Evolutionary conservation across 2,797 vertebrate genomes (phyloP).

Genomic region (Knipowitschia caucasica): DNA sequence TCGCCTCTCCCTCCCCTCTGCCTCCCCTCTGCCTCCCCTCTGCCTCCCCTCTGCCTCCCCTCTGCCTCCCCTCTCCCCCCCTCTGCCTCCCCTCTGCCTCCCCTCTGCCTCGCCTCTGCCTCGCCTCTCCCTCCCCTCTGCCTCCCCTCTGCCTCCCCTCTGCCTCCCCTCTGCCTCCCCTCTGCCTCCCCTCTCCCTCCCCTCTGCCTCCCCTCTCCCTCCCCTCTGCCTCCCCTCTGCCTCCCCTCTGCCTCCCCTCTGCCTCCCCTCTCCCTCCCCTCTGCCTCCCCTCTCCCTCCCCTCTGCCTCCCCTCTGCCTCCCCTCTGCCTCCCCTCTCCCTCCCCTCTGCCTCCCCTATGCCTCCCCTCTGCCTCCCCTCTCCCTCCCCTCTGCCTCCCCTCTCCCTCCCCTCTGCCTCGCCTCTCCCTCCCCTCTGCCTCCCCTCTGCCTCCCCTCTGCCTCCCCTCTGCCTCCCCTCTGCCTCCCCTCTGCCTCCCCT

Average conservation of each 20-base stretch:
- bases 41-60: constrained; percentile 59
- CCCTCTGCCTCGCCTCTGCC: too few species aligned
- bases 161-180: constrained; percentile 59
- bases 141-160: constrained; percentile 58
- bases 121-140: constrained; percentile 60
- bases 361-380: constrained; percentile 60
- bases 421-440: constrained; percentile 60
- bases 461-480: constrained; percentile 58
- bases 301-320: constrained; percentile 53
- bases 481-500: constrained; percentile 61
- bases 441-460: constrained; percentile 59
- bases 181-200: constrained; percentile 65
- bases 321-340: too few species aligned
- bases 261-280: constrained; percentile 61
- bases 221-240: constrained; percentile 56
- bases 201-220: constrained; percentile 58
- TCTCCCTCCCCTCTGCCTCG: constrained; percentile 57
- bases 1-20: constrained; percentile 60
- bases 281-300: constrained; percentile 62
- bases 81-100: constrained; percentile 53
- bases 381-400: constrained; percentile 59
- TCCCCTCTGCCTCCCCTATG: constrained; percentile 57
- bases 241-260: too few species aligned
- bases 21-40: constrained; percentile 58
- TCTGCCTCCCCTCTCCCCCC: constrained; percentile 65